phyloP scores from a whole-genome alignment of 2,113 vertebrate species.

The Mustela nigripes region DNA sequence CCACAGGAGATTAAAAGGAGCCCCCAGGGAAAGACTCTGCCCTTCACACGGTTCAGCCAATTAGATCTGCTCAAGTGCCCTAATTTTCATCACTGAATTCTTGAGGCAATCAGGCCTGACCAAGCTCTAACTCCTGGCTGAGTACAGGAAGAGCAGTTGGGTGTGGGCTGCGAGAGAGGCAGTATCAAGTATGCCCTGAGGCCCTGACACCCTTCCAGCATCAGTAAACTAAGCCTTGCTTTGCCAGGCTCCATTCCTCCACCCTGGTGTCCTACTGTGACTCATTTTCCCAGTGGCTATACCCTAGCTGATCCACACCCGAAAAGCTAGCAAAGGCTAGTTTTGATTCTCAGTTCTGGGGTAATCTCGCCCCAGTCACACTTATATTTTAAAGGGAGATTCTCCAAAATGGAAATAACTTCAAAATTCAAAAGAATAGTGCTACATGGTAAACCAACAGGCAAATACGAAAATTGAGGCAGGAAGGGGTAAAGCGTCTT shows the following conservation, averaged over 20 bases:
- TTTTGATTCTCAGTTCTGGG: constrained; percentile 21
- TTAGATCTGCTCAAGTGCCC: constrained; percentile 47
- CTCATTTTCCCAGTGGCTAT: not conserved
- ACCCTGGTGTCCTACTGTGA: not conserved
- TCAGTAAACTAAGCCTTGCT: constrained; percentile 5
- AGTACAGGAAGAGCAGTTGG: constrained; percentile 18
- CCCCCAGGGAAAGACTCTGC: constrained; percentile 55
- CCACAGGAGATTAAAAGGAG: constrained; percentile 61
- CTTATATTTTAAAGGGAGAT: not conserved
- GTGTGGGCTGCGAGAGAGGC: not conserved
- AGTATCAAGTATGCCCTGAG: constrained; percentile 32
- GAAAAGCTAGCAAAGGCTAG: constrained; percentile 55
- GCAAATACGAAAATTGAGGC: constrained; percentile 2
- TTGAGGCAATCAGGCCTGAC: constrained; percentile 38
- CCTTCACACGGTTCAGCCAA: constrained; percentile 68
- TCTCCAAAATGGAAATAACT: constrained; percentile 33
- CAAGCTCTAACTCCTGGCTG: constrained; percentile 21
- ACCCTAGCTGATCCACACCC: not conserved
- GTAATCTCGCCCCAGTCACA: constrained; percentile 14
- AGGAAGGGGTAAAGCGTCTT: not conserved
- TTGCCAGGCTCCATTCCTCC: not conserved
- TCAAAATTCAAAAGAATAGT: constrained; percentile 38
- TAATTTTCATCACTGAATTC: constrained; percentile 74
- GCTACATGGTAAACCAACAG: not conserved
- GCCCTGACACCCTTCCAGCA: not conserved